These are phyloP conservation scores for Psittacula derbiana DNA, from an alignment of 2,797 vertebrate species.

Conservation along the genomic window DNA sequence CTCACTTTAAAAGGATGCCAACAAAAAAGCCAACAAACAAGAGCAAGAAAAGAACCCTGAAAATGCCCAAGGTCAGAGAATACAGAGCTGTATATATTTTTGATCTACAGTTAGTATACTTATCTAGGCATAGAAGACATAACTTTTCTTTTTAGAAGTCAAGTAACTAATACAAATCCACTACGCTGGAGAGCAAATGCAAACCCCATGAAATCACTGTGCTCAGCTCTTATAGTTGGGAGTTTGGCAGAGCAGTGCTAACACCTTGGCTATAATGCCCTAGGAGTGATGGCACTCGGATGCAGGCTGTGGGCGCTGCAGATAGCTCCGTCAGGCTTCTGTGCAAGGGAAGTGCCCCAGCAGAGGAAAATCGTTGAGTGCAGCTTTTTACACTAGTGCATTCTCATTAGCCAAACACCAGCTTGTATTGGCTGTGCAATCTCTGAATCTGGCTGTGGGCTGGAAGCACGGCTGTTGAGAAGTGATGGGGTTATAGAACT, in stretches of 20 bases:
- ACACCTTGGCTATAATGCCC: not conserved
- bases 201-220: not conserved
- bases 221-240: not conserved
- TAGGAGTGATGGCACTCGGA: rapidly evolving
- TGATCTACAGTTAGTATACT: not conserved
- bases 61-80: not conserved
- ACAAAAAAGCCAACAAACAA: not conserved
- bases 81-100: not conserved
- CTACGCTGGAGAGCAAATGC: not conserved
- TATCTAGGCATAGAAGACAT: not conserved
- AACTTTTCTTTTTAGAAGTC: not conserved
- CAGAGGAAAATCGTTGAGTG: not conserved
- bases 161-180: not conserved
- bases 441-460: not conserved
- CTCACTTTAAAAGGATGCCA: not conserved
- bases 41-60: not conserved
- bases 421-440: not conserved
- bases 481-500: not conserved
- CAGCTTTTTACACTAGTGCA: not conserved
- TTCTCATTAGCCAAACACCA: not conserved
- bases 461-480: not conserved
- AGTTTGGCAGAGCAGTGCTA: not conserved
- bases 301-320: not conserved
- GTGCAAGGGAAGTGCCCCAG: not conserved
- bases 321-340: not conserved